These are phyloP conservation scores for Tenodera sinensis DNA, from an alignment of 2,888 invertebrate species.

Conservation along the genomic window DNA sequence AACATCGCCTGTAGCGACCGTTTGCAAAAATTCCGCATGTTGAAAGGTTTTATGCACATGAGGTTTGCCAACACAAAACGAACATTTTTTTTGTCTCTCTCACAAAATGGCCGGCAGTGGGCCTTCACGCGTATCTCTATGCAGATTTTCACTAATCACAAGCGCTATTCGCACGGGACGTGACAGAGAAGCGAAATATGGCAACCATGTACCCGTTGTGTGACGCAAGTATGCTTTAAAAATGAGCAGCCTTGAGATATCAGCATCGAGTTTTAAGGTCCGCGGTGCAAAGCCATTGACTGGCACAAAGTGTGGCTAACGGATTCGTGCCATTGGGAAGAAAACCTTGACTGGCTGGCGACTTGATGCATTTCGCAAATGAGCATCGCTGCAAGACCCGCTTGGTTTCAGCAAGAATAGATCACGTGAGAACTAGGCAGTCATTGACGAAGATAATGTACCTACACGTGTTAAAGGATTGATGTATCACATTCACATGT, in stretches of 20 bases:
- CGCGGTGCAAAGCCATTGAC: neutral
- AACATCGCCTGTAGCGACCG: neutral
- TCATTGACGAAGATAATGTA: no score
- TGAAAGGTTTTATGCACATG: neutral
- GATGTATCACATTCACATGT: no score
- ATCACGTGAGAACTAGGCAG: no score
- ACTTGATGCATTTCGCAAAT: neutral
- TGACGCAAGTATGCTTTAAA: slow-evolving; percentile 15
- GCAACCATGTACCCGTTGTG: slow-evolving; percentile 5
- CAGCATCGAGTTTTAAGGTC: neutral
- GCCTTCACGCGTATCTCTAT: neutral
- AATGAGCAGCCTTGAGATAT: slow-evolving; percentile 12
- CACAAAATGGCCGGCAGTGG: neutral
- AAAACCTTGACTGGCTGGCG: neutral
- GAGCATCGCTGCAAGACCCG: neutral
- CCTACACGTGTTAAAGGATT: no score
- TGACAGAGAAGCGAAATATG: neutral
- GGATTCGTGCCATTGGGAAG: neutral
- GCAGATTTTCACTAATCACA: neutral
- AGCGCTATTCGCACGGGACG: neutral
- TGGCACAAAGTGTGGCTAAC: neutral
- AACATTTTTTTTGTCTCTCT: neutral
- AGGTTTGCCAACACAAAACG: neutral
- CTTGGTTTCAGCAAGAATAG: no score
- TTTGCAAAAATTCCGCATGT: neutral